Conservation (phyloP, 2,113 vertebrate species). For the Sprattus sprattus region DNA sequence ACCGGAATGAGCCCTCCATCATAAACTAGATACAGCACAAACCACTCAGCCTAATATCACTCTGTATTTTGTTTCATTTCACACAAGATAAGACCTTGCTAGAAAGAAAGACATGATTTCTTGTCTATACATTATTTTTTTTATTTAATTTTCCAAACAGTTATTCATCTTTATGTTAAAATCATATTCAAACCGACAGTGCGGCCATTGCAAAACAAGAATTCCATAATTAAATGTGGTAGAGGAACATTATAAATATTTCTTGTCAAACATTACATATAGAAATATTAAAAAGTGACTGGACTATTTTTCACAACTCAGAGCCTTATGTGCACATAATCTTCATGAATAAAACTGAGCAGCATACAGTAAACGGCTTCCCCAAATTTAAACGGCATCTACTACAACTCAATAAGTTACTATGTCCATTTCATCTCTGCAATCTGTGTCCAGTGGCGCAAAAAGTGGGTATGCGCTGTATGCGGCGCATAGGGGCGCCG, state of each 20-base stretch:
- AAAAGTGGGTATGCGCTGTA: too few species aligned
- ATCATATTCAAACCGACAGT: neutral
- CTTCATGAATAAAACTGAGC: neutral
- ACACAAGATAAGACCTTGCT: neutral
- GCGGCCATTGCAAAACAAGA: neutral
- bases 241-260: neutral
- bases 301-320: neutral
- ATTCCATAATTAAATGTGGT: neutral
- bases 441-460: too few species aligned
- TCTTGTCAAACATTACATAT: neutral
- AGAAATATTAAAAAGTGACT: neutral
- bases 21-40: neutral
- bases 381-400: neutral
- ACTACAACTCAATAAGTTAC: neutral
- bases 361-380: neutral
- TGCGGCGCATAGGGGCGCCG: too few species aligned
- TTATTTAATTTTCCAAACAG: neutral
- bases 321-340: neutral
- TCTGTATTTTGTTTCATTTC: neutral
- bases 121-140: neutral
- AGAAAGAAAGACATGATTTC: neutral
- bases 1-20: neutral
- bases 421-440: constrained; percentile 44
- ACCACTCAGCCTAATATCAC: neutral
- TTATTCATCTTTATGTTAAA: neutral